phyloP scores from a whole-genome alignment of 2,888 invertebrate genomes.

The Tuberolachnus salignus region DNA sequence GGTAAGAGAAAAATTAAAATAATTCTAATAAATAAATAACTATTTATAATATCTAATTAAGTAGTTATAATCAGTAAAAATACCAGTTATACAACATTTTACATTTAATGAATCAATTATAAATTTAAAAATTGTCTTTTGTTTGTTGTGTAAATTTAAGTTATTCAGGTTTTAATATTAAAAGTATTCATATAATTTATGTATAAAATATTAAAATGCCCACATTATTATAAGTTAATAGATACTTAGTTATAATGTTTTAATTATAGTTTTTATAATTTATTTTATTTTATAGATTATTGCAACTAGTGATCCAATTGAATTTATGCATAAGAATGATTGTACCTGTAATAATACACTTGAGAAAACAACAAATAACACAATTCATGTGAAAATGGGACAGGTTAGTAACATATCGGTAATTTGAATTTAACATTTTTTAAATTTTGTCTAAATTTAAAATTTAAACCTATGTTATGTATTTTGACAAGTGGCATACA shows the following conservation, averaged over 20 bases:
- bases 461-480: no score
- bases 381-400: conserved; percentile 31
- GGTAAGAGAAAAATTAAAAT: no score
- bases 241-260: neutral
- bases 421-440: neutral
- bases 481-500: no score
- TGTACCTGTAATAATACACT: conserved; percentile 29
- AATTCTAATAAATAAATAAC: no score
- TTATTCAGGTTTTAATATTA: neutral
- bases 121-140: no score
- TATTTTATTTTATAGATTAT: conserved; percentile 34
- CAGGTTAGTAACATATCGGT: conserved; percentile 8
- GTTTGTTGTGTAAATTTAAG: neutral
- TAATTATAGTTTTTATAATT: neutral
- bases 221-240: neutral
- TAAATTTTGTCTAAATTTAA: no score
- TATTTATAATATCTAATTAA: no score
- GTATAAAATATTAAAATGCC: neutral
- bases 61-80: no score
- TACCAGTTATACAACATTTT: no score
- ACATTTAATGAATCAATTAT: no score
- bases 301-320: conserved; percentile 31
- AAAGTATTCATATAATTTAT: neutral
- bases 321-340: conserved; percentile 54
- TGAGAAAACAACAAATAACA: conserved; percentile 15